Evolutionary conservation across 2,888 invertebrate genomes (phyloP), one percentile per base, ranked within the genome.

Genomic region (Lobophora halterata): DNA sequence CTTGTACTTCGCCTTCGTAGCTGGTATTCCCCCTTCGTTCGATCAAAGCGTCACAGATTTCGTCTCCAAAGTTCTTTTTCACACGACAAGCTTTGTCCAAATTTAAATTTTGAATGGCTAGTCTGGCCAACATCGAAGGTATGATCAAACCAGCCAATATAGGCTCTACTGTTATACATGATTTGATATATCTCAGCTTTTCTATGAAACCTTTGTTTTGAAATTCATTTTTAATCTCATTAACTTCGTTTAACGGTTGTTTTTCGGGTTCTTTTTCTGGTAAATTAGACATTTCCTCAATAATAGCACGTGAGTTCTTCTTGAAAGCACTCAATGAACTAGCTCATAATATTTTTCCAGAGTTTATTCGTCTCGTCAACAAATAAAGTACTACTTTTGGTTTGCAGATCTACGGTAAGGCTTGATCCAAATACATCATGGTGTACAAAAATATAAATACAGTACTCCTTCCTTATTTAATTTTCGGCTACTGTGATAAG

Each of bases 111-210:
- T 85, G 82, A 19, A 81, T 91, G 3, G 94, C 94, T 44, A 95
- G 65, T 48, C 91, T 90, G 1, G 94, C 91, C 13, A 90, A 58
- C 57, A 89, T 89, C 17, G 90, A 88, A 10, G 91, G 90, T 68
- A 92, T 88, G 2, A 93, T 90, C 53, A 92, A 89, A 26, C 92
- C 91, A 0, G 92, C 92, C 24, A 93, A 69, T 79, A 93, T 91
- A 0, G 93, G 93, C 58, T 93, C 93, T 1, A 93, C 92, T 1
- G 93, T 91, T 46, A 93, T 91, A 63, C 90, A 91, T 6, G 72
- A 71, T 50, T 82, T 83, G 23, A 92, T 57, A 49, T 88, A 87
- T 35, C 74, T 69, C 63, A 89, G 77, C 60, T 90, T 91, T 53
- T 89, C 80, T 6, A 68, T 62, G 43, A 89, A 77, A 3, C 75